phyloP scores from a whole-genome alignment of 2,113 vertebrate species.

The Catharus bicknelli region DNA sequence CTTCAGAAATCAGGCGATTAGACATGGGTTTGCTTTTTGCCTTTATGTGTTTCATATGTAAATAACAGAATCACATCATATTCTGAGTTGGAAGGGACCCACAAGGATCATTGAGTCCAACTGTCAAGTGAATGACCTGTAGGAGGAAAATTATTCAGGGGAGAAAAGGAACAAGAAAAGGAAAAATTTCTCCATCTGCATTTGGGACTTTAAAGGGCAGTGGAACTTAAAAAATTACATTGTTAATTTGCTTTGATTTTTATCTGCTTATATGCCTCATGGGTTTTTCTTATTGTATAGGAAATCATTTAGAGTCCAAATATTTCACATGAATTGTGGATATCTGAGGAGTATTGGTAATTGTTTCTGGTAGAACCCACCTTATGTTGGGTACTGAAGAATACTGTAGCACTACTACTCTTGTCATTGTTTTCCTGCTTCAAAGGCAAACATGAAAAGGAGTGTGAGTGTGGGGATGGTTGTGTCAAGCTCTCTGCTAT shows the following conservation, averaged over 20 bases:
- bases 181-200: neutral
- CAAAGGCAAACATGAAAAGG: neutral
- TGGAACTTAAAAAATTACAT: neutral
- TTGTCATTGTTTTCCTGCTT: neutral
- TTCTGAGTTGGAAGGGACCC: neutral
- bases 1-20: neutral
- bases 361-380: slow-evolving; percentile 17
- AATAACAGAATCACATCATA: neutral
- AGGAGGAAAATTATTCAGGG: neutral
- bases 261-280: neutral
- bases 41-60: neutral
- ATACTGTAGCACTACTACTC: neutral
- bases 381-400: neutral
- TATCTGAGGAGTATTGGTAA: neutral
- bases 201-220: neutral
- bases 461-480: neutral
- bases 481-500: neutral
- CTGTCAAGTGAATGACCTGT: neutral
- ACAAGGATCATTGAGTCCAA: neutral
- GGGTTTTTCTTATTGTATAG: neutral
- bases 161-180: neutral
- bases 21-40: neutral
- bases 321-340: neutral
- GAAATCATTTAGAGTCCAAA: neutral
- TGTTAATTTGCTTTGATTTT: neutral